Percentiles rank a stretch among this genome's conserved stretches.
Conservation (phyloP, 2,113 vertebrate genomes). For the Xenus cinereus region DNA sequence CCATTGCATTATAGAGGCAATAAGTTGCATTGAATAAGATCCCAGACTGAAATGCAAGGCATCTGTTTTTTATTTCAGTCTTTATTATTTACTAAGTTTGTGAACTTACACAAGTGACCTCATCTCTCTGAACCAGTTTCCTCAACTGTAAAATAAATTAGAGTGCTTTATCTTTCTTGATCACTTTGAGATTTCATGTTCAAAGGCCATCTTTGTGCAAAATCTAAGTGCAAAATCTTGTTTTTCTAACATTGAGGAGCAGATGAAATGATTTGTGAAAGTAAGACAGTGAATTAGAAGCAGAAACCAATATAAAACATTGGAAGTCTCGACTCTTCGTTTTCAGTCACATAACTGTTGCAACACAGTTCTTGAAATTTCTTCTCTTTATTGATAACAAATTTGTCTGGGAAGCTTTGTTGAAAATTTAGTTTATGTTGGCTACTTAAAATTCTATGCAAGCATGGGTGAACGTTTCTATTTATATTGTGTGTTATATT, state of each 20-base stretch:
- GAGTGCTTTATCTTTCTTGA: not conserved
- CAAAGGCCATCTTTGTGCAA: not conserved
- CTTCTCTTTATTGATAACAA: not conserved
- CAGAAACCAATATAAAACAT: not conserved
- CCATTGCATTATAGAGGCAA: not conserved
- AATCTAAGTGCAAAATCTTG: not conserved
- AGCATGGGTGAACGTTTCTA: not conserved
- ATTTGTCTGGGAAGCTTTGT: not conserved
- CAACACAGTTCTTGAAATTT: not conserved
- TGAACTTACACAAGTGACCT: constrained; percentile 17
- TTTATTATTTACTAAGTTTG: constrained; percentile 16
- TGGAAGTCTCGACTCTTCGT: not conserved
- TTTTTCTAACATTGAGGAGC: not conserved
- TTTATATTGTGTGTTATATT: not conserved
- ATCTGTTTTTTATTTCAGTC: constrained; percentile 18
- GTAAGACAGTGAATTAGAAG: not conserved
- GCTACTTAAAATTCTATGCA: not conserved
- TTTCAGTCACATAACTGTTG: not conserved
- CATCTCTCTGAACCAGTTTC: constrained; percentile 18
- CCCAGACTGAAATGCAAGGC: not conserved
- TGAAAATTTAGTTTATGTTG: not conserved
- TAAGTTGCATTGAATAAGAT: not conserved
- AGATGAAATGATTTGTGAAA: constrained; percentile 9
- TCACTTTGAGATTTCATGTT: constrained; percentile 3
- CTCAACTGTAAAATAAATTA: constrained; percentile 27